phyloP scores from a whole-genome alignment of 1,140 invertebrate species.

The Lethrus apterus region DNA sequence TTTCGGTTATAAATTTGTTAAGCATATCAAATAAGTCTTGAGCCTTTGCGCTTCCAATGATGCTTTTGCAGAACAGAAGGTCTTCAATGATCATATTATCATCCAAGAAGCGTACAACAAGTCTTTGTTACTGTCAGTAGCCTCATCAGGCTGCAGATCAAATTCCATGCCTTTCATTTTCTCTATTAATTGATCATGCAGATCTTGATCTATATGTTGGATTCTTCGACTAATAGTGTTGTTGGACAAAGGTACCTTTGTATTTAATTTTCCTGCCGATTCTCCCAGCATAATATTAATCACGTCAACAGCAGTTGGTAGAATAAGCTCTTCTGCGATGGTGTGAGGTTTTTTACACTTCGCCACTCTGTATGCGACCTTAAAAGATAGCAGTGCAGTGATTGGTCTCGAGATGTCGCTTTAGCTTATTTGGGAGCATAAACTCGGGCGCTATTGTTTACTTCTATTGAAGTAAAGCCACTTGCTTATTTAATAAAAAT shows the following conservation, averaged over 20 bases:
- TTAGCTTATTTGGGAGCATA: too few relatives aligned
- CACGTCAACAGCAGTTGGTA: too few relatives aligned
- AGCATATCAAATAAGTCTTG: slow-evolving; percentile 27
- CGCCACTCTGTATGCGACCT: too few relatives aligned
- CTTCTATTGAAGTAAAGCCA: too few relatives aligned
- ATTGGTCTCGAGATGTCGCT: too few relatives aligned
- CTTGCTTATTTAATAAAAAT: too few relatives aligned
- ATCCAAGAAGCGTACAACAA: slow-evolving; percentile 26
- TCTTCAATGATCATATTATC: slow-evolving; percentile 23
- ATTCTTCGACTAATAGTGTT: slow-evolving; percentile 31
- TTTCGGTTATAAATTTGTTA: slow-evolving; percentile 19
- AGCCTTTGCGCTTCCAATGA: slow-evolving; percentile 22
- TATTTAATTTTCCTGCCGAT: slow-evolving; percentile 28
- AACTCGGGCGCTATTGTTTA: too few relatives aligned
- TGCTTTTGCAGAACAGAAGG: slow-evolving; percentile 23
- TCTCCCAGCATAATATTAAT: too few relatives aligned
- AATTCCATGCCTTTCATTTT: slow-evolving; percentile 27
- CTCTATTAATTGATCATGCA: slow-evolving; percentile 26
- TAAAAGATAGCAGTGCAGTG: too few relatives aligned
- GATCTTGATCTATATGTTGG: slow-evolving; percentile 26
- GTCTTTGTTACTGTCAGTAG: slow-evolving; percentile 27
- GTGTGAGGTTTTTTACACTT: too few relatives aligned
- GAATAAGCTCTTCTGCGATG: too few relatives aligned
- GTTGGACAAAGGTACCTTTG: slow-evolving; percentile 30
- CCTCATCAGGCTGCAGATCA: slow-evolving; percentile 31